Percentiles rank a stretch among this genome's conserved stretches.
phyloP scores from a whole-genome alignment of 2,797 vertebrate genomes.

The Sebastes umbrosus region DNA sequence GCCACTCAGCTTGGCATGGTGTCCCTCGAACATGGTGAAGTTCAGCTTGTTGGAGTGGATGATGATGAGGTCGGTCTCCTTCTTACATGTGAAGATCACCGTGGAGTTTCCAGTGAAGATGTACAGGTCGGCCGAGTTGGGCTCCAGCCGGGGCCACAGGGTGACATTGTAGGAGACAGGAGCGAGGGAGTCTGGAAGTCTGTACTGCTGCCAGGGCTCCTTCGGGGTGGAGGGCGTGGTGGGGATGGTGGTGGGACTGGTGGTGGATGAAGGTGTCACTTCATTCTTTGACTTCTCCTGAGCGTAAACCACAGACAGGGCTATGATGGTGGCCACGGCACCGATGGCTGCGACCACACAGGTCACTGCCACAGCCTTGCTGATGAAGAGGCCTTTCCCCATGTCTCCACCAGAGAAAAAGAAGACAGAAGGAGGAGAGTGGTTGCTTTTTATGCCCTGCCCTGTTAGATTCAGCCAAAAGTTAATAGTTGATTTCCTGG shows the following conservation, averaged over 20 bases:
- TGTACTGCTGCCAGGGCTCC: conserved; percentile 73
- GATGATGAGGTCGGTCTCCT: conserved; percentile 75
- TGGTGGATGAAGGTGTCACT: not conserved
- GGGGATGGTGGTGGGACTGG: conserved; percentile 55
- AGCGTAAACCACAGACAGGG: conserved; percentile 86
- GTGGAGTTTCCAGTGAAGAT: conserved; percentile 61
- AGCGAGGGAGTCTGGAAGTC: conserved; percentile 67
- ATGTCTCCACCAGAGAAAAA: conserved; percentile 72
- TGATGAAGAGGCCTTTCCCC: conserved; percentile 89
- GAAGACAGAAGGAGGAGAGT: not conserved
- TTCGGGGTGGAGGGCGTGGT: conserved; percentile 77
- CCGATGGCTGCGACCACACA: conserved; percentile 72
- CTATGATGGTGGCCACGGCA: conserved; percentile 84
- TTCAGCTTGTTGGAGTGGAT: conserved; percentile 93
- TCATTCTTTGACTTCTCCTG: conserved; percentile 84
- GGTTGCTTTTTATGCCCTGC: conserved; percentile 42
- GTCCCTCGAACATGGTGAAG: conserved; percentile 62
- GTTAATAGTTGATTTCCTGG: conserved; percentile 54
- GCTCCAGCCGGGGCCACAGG: conserved; percentile 66
- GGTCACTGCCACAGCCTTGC: conserved; percentile 78
- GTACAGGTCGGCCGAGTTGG: conserved; percentile 40
- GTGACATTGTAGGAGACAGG: conserved; percentile 66
- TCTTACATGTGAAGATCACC: conserved; percentile 60
- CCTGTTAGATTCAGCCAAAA: conserved; percentile 7
- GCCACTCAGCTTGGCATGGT: conserved; percentile 34